phyloP scores from a whole-genome alignment of 2,797 vertebrate genomes.

The Poeciliopsis infans region DNA sequence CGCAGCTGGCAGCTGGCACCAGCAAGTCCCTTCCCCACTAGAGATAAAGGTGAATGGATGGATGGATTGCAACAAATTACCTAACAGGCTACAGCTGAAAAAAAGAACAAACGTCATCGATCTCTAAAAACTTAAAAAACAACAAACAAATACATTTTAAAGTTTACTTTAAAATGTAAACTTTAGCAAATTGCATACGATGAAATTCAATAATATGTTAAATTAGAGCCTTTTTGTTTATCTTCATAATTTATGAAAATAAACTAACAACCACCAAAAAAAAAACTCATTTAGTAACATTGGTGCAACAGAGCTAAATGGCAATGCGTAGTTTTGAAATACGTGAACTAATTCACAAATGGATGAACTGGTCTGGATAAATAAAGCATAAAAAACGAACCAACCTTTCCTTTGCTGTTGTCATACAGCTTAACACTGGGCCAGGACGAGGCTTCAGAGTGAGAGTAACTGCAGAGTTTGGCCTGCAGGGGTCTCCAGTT shows the following conservation, averaged over 20 bases:
- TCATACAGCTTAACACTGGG: slow-evolving; percentile 85
- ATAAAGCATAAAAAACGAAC: not conserved
- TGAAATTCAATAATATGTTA: not conserved
- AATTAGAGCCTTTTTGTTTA: not conserved
- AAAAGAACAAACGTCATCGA: not conserved
- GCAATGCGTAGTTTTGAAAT: not conserved
- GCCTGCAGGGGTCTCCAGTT: slow-evolving; percentile 87
- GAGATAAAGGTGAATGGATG: too few relatives aligned
- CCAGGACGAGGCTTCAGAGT: slow-evolving; percentile 81
- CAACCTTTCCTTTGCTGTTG: slow-evolving; percentile 75
- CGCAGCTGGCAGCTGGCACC: too few relatives aligned
- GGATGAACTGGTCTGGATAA: not conserved
- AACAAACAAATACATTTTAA: too few relatives aligned
- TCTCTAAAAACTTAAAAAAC: not conserved
- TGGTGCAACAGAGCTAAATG: not conserved
- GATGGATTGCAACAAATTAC: not conserved
- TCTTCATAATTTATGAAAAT: not conserved
- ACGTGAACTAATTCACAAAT: not conserved
- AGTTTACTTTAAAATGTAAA: not conserved
- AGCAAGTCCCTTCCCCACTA: too few relatives aligned
- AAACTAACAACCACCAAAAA: not conserved
- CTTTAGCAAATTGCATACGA: not conserved
- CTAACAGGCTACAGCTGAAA: not conserved
- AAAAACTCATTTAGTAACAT: not conserved
- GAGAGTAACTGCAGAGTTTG: slow-evolving; percentile 88